A percentile compares a stretch with the other conserved stretches of the same genome.
Evolutionary conservation across 2,113 vertebrate genomes (phyloP).

Genomic region (Calyptommatus sinebrachiatus): DNA sequence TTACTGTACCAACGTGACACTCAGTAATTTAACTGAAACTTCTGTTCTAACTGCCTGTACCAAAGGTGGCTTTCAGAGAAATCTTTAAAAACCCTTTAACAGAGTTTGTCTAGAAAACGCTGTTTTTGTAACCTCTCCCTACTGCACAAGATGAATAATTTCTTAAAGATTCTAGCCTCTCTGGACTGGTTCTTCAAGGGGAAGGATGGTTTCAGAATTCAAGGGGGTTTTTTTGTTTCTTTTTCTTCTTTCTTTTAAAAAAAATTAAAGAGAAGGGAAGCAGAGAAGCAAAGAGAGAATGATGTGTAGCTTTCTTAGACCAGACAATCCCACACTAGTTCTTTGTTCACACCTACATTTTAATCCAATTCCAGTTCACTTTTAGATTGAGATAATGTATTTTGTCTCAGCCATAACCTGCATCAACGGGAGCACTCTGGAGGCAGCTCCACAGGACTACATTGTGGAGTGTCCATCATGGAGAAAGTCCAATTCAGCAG

Average conservation of each 20-base stretch:
- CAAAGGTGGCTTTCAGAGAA: background rate
- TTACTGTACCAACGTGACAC: background rate
- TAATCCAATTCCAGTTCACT: too few relatives aligned
- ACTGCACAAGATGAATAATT: conserved; percentile 22
- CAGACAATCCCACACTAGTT: too few relatives aligned
- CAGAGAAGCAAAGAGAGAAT: too few relatives aligned
- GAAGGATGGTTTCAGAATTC: background rate
- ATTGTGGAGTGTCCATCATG: too few relatives aligned
- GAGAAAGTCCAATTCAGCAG: too few relatives aligned
- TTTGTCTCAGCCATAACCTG: too few relatives aligned
- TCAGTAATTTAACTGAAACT: conserved; percentile 15
- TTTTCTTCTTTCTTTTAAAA: too few relatives aligned
- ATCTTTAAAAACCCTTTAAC: conserved; percentile 10
- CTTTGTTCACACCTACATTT: too few relatives aligned
- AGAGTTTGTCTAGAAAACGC: conserved; percentile 18
- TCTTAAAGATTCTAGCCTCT: conserved; percentile 36
- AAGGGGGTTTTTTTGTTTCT: background rate
- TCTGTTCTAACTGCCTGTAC: background rate
- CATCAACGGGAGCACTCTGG: too few relatives aligned
- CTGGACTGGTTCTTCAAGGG: conserved; percentile 15
- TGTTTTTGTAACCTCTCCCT: conserved; percentile 35
- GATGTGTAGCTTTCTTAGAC: too few relatives aligned
- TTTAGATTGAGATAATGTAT: too few relatives aligned
- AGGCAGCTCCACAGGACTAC: too few relatives aligned
- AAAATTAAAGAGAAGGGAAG: background rate